Evolutionary conservation across 2,888 invertebrate species (phyloP), one percentile per base, ranked within the genome.

Genomic region (Xestia xanthographa): DNA sequence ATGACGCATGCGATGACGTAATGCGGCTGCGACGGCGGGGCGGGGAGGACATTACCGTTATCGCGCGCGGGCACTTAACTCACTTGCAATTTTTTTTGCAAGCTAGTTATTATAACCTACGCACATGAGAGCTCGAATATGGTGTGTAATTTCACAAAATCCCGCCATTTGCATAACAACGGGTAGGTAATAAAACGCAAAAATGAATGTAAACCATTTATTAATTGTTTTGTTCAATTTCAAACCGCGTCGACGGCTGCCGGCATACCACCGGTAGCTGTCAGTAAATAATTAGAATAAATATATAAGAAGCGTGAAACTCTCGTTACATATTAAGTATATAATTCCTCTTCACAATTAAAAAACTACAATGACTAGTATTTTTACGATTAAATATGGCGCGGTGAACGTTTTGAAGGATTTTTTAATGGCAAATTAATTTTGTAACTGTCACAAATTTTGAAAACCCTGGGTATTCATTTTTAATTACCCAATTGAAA

Each of bases 171-270:
- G 41, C 26, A 17, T 29, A 38, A 26, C 11, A 80, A 34, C 0
- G 41, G 41, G 50, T 50, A 88, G 41, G 50, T 50, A 88, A 91
- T 91, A 88, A 89, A 91, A 91, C 79, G 75, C 68, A 73, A 79
- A 60, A 34, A 83, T 89, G 92, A 94, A 92, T 94, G 92, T 92
- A 94, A 95, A 94, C 93, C 94, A 93, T 94, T 94, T 95, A 94
- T 93, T 84, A 76, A 67, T 85, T 92, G 89, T 87, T 87, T 85
- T 83, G 81, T 86, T 88, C 84, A 86, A 86, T 70, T 89, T 90
- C 87, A 91, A 91, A 91, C 89, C 88, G 90, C 89, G 83, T 83
- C 79, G 84, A 73, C 62, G 75, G 66, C 85, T 73, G 74, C 74
- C 82, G 75, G 75, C 75, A 74, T 78, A 66, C 72, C 72, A 75